Conservation (phyloP, 2,797 vertebrate genomes). For the Peromyscus melanophrys region DNA sequence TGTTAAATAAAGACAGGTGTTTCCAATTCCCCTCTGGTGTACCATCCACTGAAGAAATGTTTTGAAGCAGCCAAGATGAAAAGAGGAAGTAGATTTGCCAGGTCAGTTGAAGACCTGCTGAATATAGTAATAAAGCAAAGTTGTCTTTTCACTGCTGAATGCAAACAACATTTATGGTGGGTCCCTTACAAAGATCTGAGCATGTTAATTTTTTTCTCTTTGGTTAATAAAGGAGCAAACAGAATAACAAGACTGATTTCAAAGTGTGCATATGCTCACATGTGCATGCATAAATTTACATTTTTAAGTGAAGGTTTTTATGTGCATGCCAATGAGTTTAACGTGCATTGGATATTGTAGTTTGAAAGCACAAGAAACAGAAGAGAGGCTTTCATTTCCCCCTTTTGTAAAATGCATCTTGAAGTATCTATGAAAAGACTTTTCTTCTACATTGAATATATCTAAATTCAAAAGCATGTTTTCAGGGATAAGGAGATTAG, state of each 20-base stretch:
- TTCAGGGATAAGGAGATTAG: too few relatives aligned
- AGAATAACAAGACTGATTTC: not conserved
- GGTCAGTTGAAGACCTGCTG: not conserved
- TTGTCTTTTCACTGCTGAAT: not conserved
- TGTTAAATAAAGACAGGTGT: constrained; percentile 82
- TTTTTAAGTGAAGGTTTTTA: not conserved
- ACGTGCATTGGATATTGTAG: not conserved
- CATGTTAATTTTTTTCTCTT: not conserved
- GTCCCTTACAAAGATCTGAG: not conserved
- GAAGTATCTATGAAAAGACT: not conserved
- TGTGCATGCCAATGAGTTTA: not conserved
- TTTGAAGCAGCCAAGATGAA: constrained; percentile 55
- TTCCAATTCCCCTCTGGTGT: not conserved
- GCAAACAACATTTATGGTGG: not conserved
- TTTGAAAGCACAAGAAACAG: not conserved
- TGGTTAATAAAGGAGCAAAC: not conserved
- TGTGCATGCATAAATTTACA: rapidly evolving
- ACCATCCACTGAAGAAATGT: constrained; percentile 50
- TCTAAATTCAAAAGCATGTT: not conserved
- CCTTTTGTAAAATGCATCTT: not conserved
- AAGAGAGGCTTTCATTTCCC: not conserved
- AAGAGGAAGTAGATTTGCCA: not conserved
- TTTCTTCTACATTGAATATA: not conserved
- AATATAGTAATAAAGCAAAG: constrained; percentile 48
- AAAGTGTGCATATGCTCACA: rapidly evolving